Base-by-base conservation (phyloP, 2,888 invertebrate genomes). In the Malachius bipustulatus region DNA sequence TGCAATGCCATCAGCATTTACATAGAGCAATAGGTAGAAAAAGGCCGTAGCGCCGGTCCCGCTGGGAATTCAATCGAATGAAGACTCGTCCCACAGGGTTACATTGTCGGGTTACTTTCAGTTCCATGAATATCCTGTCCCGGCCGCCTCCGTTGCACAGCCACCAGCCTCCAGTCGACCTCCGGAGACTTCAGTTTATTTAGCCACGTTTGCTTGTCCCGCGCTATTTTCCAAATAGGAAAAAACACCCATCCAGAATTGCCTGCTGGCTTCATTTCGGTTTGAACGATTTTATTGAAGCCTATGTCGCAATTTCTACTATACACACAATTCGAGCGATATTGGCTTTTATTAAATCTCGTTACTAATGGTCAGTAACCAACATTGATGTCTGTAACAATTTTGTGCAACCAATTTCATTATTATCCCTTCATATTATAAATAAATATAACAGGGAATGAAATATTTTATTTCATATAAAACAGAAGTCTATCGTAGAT, bases 11-110 rank as follows among this genome's bases (percentile, higher is more conserved):
- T 40, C 44, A 40, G 34, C 45, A 47, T 48, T 47, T 48, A 47
- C 46, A 47, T 46, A 45, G 36, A 36, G 46, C 44, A 47, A 47
- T 47, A 45, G 47, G 43, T 46, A 40, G 44, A 46, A 47, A 48
- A 46, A 46, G 46, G 41, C 45, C 41, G 41, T 43, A 43, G 41
- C 36, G 34, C n/a, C n/a, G 37, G 32, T 32, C 40, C 51, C 44
- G 36, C 12, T 36, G 51, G 47, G 51, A 47, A 47, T 49, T 47
- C 45, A 48, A 50, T 49, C 50, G 49, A 49, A 51, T 51, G 48
- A 50, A 47, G 46, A 46, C 47, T 40, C 44, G 44, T 49, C 50
- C 49, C 51, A 39, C 38, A 40, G 51, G 49, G 48, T 43, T 47
- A 44, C 47, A 49, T 49, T 47, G 48, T 46, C 42, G 47, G 43